These are phyloP conservation scores for Drosophila crucigera DNA, from an alignment of 2,888 invertebrate genomes.

Conservation along the genomic window DNA sequence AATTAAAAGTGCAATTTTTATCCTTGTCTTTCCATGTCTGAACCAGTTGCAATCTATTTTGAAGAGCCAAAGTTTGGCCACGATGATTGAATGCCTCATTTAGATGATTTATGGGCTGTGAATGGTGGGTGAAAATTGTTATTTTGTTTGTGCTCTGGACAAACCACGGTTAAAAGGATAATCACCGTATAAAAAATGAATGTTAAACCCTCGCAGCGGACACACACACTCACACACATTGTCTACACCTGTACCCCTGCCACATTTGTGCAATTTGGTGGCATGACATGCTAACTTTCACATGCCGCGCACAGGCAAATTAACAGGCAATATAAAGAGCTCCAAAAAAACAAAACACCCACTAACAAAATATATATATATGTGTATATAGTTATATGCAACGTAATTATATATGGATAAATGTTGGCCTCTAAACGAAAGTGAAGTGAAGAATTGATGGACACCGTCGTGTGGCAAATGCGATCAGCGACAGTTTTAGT, in stretches of 20 bases:
- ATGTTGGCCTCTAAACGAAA: conserved; percentile 68
- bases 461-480: conserved; percentile 57
- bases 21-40: conserved; percentile 10
- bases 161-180: conserved; percentile 63
- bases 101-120: conserved; percentile 74
- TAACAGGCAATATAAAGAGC: conserved; percentile 40
- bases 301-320: conserved; percentile 68
- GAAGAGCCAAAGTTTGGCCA: conserved; percentile 25
- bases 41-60: conserved; percentile 23
- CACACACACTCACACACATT: not conserved
- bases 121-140: conserved; percentile 51
- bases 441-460: conserved; percentile 83
- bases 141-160: conserved; percentile 31
- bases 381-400: conserved; percentile 5
- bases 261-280: conserved; percentile 77
- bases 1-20: conserved; percentile 4
- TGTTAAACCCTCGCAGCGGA: conserved; percentile 68
- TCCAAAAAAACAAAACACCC: conserved; percentile 68
- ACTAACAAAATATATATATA: conserved; percentile 40
- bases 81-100: conserved; percentile 73
- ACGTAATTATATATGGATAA: conserved; percentile 15
- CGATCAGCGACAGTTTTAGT: conserved; percentile 16
- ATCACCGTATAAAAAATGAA: conserved; percentile 76
- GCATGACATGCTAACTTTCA: conserved; percentile 77
- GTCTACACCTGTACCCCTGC: conserved; percentile 35